Evolutionary conservation across 2,113 vertebrate genomes (phyloP).

Genomic region (Rhynchomys soricoides): DNA sequence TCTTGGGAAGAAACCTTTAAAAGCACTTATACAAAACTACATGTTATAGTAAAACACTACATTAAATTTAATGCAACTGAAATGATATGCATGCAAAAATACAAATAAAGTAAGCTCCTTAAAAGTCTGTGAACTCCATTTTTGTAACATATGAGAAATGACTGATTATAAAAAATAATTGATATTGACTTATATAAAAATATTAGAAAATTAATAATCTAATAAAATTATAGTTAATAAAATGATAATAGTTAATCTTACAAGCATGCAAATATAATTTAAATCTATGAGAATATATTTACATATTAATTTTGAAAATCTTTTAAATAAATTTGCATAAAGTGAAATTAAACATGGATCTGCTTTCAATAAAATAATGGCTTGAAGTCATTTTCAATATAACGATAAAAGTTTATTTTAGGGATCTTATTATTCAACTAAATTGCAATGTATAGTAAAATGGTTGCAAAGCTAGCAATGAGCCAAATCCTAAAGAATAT

Average conservation of each 20-base stretch:
- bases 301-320: not conserved
- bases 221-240: not conserved
- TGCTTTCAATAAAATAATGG: not conserved
- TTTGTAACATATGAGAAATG: not conserved
- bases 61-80: not conserved
- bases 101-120: not conserved
- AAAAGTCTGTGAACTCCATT: not conserved
- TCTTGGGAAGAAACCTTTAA: not conserved
- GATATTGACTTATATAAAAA: not conserved
- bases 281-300: not conserved
- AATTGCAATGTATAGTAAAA: not conserved
- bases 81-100: not conserved
- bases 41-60: not conserved
- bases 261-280: not conserved
- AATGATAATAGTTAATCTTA: not conserved
- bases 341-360: not conserved
- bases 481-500: not conserved
- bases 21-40: not conserved
- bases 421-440: not conserved
- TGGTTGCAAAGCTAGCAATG: not conserved
- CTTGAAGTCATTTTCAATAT: not conserved
- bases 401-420: not conserved
- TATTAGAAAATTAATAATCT: not conserved
- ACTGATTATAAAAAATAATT: not conserved
- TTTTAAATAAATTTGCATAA: not conserved